Evolutionary conservation across 2,113 vertebrate genomes (phyloP).

Genomic region (Serilophus lunatus): DNA sequence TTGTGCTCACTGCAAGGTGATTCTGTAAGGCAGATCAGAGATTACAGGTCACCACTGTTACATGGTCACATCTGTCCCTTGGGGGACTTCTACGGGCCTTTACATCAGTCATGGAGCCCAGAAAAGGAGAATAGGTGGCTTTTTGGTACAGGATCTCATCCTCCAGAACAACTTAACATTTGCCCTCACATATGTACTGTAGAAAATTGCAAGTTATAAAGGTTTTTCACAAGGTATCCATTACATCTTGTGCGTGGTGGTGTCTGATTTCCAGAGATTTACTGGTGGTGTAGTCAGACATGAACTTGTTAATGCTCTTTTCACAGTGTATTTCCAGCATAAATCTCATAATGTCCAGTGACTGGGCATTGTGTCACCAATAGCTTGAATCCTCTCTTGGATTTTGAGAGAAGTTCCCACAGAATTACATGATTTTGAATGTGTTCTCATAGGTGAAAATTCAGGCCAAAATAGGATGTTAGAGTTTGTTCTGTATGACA

Average conservation of each 20-base stretch:
- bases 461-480: not conserved
- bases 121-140: not conserved
- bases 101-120: not conserved
- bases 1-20: not conserved
- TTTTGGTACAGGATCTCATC: not conserved
- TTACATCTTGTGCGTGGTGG: not conserved
- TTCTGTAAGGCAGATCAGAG: not conserved
- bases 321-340: not conserved
- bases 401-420: not conserved
- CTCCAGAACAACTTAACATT: not conserved
- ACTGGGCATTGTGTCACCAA: not conserved
- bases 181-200: not conserved
- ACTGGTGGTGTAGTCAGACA: not conserved
- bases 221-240: not conserved
- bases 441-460: not conserved
- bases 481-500: not conserved
- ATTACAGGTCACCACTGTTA: not conserved
- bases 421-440: not conserved
- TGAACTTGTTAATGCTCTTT: not conserved
- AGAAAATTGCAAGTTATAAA: not conserved
- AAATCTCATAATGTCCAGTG: not conserved
- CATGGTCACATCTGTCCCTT: not conserved
- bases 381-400: not conserved
- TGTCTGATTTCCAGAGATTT: not conserved
- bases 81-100: not conserved